These are phyloP conservation scores for Drosophila fungiperda DNA, from an alignment of 2,888 invertebrate species.

Conservation along the genomic window DNA sequence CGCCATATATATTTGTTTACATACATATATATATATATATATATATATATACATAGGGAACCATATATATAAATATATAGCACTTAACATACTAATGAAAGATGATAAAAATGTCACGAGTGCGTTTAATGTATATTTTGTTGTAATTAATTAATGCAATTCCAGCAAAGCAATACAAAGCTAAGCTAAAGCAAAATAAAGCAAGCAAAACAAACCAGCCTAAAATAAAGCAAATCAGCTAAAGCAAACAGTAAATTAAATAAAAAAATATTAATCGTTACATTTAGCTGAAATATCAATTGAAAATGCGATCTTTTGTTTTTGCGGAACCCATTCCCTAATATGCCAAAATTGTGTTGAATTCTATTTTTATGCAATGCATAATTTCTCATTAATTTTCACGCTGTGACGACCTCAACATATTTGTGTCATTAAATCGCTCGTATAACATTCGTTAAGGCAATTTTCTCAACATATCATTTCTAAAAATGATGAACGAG, in stretches of 20 bases:
- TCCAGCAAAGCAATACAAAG: slow-evolving; percentile 49
- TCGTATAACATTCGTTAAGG: slow-evolving; percentile 36
- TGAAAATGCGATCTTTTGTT: slow-evolving; percentile 4
- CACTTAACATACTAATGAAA: slow-evolving; percentile 50
- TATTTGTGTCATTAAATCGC: slow-evolving; percentile 17
- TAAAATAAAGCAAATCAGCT: slow-evolving; percentile 39
- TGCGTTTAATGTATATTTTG: slow-evolving; percentile 67
- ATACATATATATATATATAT: slow-evolving; percentile 13
- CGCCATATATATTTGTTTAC: slow-evolving; percentile 8
- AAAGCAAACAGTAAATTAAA: slow-evolving; percentile 30
- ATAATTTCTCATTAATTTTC: slow-evolving; percentile 30
- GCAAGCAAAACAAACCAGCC: slow-evolving; percentile 40
- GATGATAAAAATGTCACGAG: slow-evolving; percentile 74
- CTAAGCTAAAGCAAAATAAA: slow-evolving; percentile 35
- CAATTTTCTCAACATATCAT: slow-evolving; percentile 14
- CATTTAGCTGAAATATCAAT: slow-evolving; percentile 56
- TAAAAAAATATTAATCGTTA: slow-evolving; percentile 47
- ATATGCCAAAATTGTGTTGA: slow-evolving; percentile 3
- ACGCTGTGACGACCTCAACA: not conserved
- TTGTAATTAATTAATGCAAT: slow-evolving; percentile 75
- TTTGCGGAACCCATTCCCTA: slow-evolving; percentile 35
- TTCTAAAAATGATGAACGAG: slow-evolving; percentile 45
- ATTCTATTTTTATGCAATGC: slow-evolving; percentile 3
- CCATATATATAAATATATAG: slow-evolving; percentile 1
- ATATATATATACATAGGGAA: slow-evolving; percentile 2